phyloP scores from a whole-genome alignment of 2,113 vertebrate species.

The Numenius arquata region DNA sequence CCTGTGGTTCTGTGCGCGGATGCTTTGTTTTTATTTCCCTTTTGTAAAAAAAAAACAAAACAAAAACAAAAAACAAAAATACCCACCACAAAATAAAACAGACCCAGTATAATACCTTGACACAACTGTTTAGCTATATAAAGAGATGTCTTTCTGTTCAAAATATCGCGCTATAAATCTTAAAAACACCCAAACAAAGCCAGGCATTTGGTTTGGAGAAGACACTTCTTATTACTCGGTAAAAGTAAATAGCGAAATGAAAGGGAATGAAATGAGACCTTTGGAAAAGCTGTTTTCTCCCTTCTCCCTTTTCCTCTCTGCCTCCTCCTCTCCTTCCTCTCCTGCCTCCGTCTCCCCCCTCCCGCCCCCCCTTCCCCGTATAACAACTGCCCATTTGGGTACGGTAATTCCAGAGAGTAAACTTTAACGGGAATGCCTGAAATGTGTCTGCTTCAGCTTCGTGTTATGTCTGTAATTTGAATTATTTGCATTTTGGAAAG shows the following conservation, averaged over 20 bases:
- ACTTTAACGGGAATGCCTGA: constrained; percentile 74
- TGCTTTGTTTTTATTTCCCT: neutral
- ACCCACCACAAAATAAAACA: neutral
- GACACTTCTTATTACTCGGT: neutral
- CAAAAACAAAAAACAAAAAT: no score
- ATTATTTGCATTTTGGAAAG: constrained; percentile 78
- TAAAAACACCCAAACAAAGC: neutral
- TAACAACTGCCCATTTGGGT: constrained; percentile 60
- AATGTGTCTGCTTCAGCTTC: constrained; percentile 73
- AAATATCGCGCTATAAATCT: constrained; percentile 15
- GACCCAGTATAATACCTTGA: neutral
- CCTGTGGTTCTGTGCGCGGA: neutral
- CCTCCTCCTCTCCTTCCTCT: constrained; percentile 34
- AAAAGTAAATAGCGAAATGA: constrained; percentile 43
- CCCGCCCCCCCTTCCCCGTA: fast-evolving
- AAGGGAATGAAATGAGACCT: constrained; percentile 23
- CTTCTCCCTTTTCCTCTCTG: neutral
- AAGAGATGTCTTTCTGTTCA: neutral
- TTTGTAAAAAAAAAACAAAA: neutral
- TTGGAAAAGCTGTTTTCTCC: constrained; percentile 44
- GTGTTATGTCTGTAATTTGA: constrained; percentile 76
- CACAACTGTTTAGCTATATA: neutral
- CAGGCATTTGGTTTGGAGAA: constrained; percentile 30
- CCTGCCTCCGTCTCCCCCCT: neutral
- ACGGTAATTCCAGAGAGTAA: constrained; percentile 63